phyloP scores from a whole-genome alignment of 2,888 invertebrate species.

The Lasius platythorax region DNA sequence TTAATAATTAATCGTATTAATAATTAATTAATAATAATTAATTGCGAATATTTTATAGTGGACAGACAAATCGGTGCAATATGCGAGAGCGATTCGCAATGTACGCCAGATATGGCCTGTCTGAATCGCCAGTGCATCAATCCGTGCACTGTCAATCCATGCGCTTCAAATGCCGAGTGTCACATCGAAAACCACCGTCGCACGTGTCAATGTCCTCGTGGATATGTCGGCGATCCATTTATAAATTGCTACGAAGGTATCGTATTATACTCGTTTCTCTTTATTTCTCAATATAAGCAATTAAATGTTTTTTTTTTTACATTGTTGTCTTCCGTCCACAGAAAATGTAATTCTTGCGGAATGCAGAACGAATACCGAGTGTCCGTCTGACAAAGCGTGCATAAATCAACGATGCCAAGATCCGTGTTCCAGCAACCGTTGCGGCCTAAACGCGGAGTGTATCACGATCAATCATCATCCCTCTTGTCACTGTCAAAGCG shows the following conservation, averaged over 20 bases:
- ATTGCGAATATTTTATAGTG: conserved; percentile 66
- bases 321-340: conserved; percentile 56
- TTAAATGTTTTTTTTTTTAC: not conserved
- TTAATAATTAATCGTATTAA: not conserved
- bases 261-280: not conserved
- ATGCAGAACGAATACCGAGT: conserved; percentile 92
- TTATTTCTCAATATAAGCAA: conserved; percentile 30
- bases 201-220: conserved; percentile 91
- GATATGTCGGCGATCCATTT: conserved; percentile 93
- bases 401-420: conserved; percentile 93
- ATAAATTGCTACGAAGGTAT: conserved; percentile 90
- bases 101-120: conserved; percentile 91
- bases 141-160: conserved; percentile 91
- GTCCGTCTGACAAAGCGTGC: conserved; percentile 92
- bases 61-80: conserved; percentile 86
- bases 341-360: conserved; percentile 87
- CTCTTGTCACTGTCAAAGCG: conserved; percentile 93
- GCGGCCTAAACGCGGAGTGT: conserved; percentile 94
- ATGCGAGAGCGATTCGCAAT: conserved; percentile 91
- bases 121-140: conserved; percentile 91
- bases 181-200: conserved; percentile 92
- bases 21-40: conserved; percentile 21
- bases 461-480: conserved; percentile 92
- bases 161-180: conserved; percentile 93
- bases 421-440: conserved; percentile 93